Base-by-base conservation (phyloP, 2,113 vertebrate genomes). In the Dipodomys ordii region DNA sequence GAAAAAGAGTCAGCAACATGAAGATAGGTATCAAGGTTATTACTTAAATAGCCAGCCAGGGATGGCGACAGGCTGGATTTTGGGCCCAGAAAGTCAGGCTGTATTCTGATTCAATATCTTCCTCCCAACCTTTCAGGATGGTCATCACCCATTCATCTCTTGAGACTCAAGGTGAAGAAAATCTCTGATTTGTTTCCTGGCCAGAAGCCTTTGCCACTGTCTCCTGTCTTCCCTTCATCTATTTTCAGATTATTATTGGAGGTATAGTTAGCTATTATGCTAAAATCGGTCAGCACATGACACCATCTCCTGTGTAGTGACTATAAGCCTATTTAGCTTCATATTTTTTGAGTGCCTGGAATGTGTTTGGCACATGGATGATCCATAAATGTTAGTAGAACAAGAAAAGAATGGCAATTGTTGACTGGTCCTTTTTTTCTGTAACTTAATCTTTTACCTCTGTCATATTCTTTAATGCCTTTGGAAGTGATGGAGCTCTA, bases 401-500 rank as follows among this genome's bases (percentile, higher is more conserved):
- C 30, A 22, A 79, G 64, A 8, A 69, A 22, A 79, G 64, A 8
- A 69, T 78, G 53, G 6, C n/a, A 83, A 89, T 88, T 90, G 11
- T 23, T 28, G 88, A 49, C 32, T 68, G 60, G 78, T 35, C 32
- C 15, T 22, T 39, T 74, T 23, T 10, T 28, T 30, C 32, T 23
- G 3, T 73, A 74, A 12, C 22, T n/a, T 65, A 53, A 53, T 76
- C 20, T 83, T 81, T 82, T 4, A 83, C 6, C 16, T 76, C 72
- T 77, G 7, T 35, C 69, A 72, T 3, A 62, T 15, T 12, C 49
- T 94, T 92, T 32, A 57, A 44, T 87, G 20, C 46, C 69, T 74
- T 77, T 89, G 81, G 87, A 90, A 95, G 30, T 35, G 46, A 93
- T 13, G 49, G 79, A 72, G 6, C 77, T 96, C 49, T 30, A 82